These are phyloP conservation scores for Acestrorhynchus altus DNA, from an alignment of 2,797 vertebrate species.

Conservation along the genomic window DNA sequence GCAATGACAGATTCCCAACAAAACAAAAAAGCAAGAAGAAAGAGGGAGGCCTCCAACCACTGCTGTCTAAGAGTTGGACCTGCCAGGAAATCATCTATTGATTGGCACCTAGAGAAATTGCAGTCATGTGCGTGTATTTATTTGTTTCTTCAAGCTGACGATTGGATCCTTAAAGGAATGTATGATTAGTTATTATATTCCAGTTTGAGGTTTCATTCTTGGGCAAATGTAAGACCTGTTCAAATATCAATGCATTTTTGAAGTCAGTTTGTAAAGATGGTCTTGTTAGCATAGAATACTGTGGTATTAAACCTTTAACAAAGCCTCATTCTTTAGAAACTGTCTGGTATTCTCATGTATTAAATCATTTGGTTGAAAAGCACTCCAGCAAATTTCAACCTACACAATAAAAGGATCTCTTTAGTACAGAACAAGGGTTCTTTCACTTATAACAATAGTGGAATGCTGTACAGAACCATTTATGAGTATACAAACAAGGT, in stretches of 20 bases:
- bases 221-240: neutral
- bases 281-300: neutral
- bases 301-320: neutral
- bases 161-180: neutral
- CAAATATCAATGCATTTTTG: neutral
- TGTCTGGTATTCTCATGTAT: neutral
- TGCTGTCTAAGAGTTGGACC: slow-evolving; percentile 35
- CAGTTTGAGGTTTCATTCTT: neutral
- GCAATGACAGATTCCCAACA: slow-evolving; percentile 19
- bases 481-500: too few relatives aligned
- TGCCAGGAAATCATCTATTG: slow-evolving; percentile 25
- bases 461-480: too few relatives aligned
- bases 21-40: slow-evolving; percentile 25
- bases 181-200: neutral
- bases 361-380: neutral
- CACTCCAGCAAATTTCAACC: neutral
- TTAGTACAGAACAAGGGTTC: too few relatives aligned
- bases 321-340: neutral
- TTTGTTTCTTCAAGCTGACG: slow-evolving; percentile 13
- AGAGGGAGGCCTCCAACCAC: slow-evolving; percentile 23
- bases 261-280: neutral
- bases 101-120: slow-evolving; percentile 43
- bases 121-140: slow-evolving; percentile 16
- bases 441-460: too few relatives aligned
- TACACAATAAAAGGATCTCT: too few relatives aligned